phyloP scores from a whole-genome alignment of 2,113 vertebrate species.

The Pipa parva region DNA sequence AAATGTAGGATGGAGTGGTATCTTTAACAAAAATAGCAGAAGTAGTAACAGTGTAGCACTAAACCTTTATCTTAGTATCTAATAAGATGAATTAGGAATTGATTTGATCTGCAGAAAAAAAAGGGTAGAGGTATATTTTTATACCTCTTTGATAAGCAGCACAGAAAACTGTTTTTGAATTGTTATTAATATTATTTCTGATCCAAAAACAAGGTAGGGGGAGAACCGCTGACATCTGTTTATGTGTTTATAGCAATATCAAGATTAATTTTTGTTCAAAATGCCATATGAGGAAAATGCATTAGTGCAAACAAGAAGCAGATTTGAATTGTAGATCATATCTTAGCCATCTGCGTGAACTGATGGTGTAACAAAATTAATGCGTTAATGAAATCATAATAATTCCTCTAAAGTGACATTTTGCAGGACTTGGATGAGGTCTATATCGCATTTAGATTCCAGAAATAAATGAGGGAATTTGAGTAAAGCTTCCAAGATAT shows the following conservation, averaged over 20 bases:
- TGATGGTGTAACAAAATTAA: slow-evolving; percentile 83
- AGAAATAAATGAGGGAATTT: no score
- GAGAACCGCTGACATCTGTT: slow-evolving; percentile 75
- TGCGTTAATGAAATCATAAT: slow-evolving; percentile 85
- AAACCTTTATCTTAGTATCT: no score
- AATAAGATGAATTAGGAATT: background rate
- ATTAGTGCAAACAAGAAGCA: slow-evolving; percentile 82
- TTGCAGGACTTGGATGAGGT: background rate
- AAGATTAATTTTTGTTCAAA: slow-evolving; percentile 83
- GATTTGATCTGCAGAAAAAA: background rate
- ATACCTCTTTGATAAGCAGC: background rate
- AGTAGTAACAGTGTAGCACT: no score
- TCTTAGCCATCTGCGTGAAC: slow-evolving; percentile 79
- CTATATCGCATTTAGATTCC: no score
- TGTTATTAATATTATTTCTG: slow-evolving; percentile 43
- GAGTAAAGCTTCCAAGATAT: no score
- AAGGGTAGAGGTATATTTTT: background rate
- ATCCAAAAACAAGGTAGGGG: slow-evolving; percentile 57
- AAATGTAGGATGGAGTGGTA: no score
- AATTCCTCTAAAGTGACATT: slow-evolving; percentile 67
- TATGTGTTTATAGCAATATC: slow-evolving; percentile 81
- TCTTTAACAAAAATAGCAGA: no score
- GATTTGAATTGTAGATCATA: slow-evolving; percentile 84
- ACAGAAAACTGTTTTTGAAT: background rate
- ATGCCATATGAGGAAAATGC: slow-evolving; percentile 81